These are phyloP conservation scores for Fistularia commersonii DNA, from an alignment of 2,797 vertebrate species.

Conservation along the genomic window DNA sequence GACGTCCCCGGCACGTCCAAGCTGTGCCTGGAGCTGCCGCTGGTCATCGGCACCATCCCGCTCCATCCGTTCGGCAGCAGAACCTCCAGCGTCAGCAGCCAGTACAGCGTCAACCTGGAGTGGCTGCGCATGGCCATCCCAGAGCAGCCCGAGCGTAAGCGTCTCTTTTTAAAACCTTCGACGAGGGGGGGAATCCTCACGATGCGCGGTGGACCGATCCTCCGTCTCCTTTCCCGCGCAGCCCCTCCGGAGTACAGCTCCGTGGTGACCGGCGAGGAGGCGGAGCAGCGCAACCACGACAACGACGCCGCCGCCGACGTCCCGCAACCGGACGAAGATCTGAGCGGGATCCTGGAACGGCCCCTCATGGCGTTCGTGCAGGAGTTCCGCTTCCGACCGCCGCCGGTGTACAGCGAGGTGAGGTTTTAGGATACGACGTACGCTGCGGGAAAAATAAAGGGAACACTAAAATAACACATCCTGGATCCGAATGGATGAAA, in stretches of 20 bases:
- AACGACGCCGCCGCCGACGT: constrained; percentile 39
- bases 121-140: constrained; percentile 84
- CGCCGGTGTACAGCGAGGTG: constrained; percentile 93
- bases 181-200: too few relatives aligned
- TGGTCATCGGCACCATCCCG: constrained; percentile 94
- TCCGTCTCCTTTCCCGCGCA: constrained; percentile 42
- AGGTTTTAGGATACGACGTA: constrained; percentile 14
- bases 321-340: constrained; percentile 64
- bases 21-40: constrained; percentile 87
- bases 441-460: too few relatives aligned
- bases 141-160: constrained; percentile 89
- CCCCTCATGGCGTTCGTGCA: constrained; percentile 89
- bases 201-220: constrained; percentile 24
- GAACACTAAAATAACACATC: too few relatives aligned
- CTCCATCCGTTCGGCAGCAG: constrained; percentile 89
- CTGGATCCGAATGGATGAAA: too few relatives aligned
- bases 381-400: constrained; percentile 90
- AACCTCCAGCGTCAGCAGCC: constrained; percentile 91
- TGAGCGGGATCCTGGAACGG: constrained; percentile 74
- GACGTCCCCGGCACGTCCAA: constrained; percentile 93
- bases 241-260: constrained; percentile 92
- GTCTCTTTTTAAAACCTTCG: too few relatives aligned
- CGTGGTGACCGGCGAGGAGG: constrained; percentile 80
- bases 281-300: constrained; percentile 45
- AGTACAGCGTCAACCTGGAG: constrained; percentile 85